These are phyloP conservation scores for Eulemur rufifrons DNA, from an alignment of 2,113 vertebrate genomes.

Conservation along the genomic window DNA sequence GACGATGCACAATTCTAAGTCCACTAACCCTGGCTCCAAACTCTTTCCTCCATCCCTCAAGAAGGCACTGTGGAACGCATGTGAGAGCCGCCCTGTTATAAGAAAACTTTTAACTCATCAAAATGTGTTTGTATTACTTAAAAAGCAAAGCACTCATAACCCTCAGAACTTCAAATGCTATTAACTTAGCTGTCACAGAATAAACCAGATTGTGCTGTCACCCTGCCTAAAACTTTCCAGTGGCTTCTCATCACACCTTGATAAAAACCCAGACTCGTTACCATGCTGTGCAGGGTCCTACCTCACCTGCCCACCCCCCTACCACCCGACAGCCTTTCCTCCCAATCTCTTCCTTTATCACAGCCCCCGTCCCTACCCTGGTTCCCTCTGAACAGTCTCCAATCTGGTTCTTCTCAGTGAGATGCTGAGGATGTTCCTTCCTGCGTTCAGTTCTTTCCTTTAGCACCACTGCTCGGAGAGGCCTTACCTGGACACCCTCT, in stretches of 20 bases:
- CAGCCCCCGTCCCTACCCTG: background rate
- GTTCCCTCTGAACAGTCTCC: background rate
- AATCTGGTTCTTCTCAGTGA: background rate
- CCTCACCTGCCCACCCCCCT: background rate
- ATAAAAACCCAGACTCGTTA: background rate
- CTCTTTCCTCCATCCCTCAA: background rate
- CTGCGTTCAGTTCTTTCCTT: background rate
- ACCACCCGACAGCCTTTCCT: too few species aligned
- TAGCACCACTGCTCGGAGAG: background rate
- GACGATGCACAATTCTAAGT: accelerated
- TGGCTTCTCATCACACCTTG: background rate
- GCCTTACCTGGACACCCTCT: accelerated
- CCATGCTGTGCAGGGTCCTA: background rate
- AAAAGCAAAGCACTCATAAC: background rate
- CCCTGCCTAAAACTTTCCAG: background rate
- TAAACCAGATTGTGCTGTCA: background rate
- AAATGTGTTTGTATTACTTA: background rate
- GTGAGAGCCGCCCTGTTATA: accelerated
- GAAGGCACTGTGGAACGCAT: background rate
- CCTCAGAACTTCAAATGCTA: background rate
- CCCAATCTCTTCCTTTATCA: background rate
- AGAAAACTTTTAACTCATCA: background rate
- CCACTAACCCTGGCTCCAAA: too few species aligned
- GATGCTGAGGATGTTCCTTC: background rate
- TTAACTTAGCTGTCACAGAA: background rate